Evolutionary conservation across 2,113 vertebrate species (phyloP), one percentile per base, ranked within the genome.

Genomic region (Glaucomys volans): DNA sequence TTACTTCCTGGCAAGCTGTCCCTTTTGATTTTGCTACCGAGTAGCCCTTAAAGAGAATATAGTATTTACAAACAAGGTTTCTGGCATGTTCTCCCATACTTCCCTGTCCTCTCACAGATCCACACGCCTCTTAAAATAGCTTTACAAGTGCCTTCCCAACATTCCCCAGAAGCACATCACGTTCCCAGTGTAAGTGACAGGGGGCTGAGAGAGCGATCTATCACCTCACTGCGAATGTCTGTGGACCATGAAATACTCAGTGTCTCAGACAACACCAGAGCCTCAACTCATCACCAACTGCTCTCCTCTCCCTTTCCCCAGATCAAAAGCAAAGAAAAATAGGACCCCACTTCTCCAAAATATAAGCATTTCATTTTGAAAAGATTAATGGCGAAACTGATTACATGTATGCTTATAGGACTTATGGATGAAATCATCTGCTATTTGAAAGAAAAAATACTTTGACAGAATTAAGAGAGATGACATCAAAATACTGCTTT

Each of bases 81-180:
- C 59, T 95, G 69, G 4, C 8, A 82, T 82, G 77, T 92, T 80
- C 76, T 64, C 44, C 57, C 75, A 67, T 16, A 66, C 74, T n/a
- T 95, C 62, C 35, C 47, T 94, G 50, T 80, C 95, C 52, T 89
- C 35, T 96, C 92, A 8, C 40, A 72, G 91, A 76, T 93, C 93
- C 91, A 30, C 76, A 44, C 3, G 32, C 62, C 96, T 97, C 94
- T 92, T 83, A 95, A 94, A 97, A 92, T 96, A 97, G 87, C 72
- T 90, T 87, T 62, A 50, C 91, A 92, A 97, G 90, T 79, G 69
- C 22, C 69, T 94, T 8, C 95, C 93, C 92, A 77, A 88, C 72
- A 90, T 96, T 95, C 90, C 26, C 74, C 67, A 94, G 59, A 90
- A 95, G 89, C 94, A 98, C 82, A 90, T 59, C 97, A 79, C 42